Conservation (phyloP, 2,888 invertebrate genomes). For the Ceratothoa steindachneri region DNA sequence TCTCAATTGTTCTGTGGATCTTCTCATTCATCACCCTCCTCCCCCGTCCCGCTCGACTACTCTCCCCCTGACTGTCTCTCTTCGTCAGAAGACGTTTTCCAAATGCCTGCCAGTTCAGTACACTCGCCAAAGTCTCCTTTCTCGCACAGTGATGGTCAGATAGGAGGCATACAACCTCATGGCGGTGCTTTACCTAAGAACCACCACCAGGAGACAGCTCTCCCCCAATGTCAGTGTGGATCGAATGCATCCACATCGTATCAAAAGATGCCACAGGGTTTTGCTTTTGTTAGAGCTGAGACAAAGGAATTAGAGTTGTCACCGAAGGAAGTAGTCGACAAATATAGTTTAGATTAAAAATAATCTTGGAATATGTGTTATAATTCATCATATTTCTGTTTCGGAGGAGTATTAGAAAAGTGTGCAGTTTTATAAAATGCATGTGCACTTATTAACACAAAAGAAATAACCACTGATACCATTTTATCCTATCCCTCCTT, state of each 20-base stretch:
- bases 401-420: no score
- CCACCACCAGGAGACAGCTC: neutral
- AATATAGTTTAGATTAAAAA: no score
- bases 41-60: conserved; percentile 3
- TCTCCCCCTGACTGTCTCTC: conserved; percentile 4
- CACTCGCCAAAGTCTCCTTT: neutral
- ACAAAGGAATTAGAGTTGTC: no score
- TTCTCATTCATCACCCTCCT: conserved; percentile 1
- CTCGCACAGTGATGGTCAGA: neutral
- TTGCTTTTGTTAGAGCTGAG: no score
- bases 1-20: neutral
- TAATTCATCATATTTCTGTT: no score
- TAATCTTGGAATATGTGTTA: no score
- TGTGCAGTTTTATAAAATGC: no score
- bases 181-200: neutral
- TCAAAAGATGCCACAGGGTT: no score
- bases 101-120: neutral
- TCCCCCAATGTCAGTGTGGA: neutral
- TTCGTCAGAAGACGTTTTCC: neutral
- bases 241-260: neutral
- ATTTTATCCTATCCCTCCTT: neutral
- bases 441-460: no score
- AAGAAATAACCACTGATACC: no score
- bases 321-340: no score
- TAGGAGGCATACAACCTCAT: neutral